Evolutionary conservation across 2,113 vertebrate genomes (phyloP), one percentile per base, ranked within the genome.

Genomic region (Hippocampus mohnikei): DNA sequence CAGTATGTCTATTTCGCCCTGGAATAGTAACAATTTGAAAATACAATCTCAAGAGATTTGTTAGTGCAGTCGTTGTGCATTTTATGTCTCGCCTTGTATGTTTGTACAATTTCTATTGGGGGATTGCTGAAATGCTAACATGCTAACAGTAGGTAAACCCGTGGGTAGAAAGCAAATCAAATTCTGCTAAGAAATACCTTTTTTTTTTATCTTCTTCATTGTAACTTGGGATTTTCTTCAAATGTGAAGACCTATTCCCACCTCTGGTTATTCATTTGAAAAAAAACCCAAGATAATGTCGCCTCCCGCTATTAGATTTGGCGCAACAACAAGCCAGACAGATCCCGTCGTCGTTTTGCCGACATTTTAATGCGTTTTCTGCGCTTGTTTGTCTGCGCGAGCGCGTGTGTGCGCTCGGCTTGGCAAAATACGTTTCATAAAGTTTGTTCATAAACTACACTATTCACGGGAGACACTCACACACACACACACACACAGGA

Each of bases 391-490:
- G 15, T 29, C 15, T 27, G 25, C 11, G 46, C 48, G 11, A 50
- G 18, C 3, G 13, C 29, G 48, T 21, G 29, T 10, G 10, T 33
- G 29, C 40, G 48, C 21, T 44, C 9, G 3, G 13, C 62, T 55
- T 55, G 68, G 74, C 56, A 75, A 88, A 60, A 88, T 74, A 78
- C 81, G 72, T 86, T 84, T 87, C 58, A 75, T 81, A 82, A 84
- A 84, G 64, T 29, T 74, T 52, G 84, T 75, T 87, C 70, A 72
- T 63, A 85, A 83, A 80, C 76, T 78, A 48, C 60, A 80, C 78
- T 74, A 89, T 81, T 88, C 84, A 86, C 10, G 25, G 66, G 69
- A 73, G 71, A 76, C 52, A 50, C 44, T 41, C 52, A 60, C 25
- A 33, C 42, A 48, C 61, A 37, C 61, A 55, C 55, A 68, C 53